These are phyloP conservation scores for Saccopteryx bilineata DNA, from an alignment of 2,113 vertebrate genomes.

Conservation along the genomic window DNA sequence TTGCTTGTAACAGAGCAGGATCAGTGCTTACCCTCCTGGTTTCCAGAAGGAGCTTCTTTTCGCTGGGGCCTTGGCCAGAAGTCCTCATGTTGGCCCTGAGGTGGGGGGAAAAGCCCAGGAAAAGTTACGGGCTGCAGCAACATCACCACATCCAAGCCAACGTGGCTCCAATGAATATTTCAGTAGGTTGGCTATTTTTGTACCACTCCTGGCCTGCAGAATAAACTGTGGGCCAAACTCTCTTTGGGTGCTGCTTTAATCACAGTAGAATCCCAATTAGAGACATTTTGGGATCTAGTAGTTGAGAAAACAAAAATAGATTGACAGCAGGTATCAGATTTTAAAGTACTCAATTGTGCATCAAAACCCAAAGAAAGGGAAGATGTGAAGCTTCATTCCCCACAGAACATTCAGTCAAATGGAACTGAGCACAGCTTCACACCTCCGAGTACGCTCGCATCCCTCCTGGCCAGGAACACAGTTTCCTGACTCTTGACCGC, in stretches of 20 bases:
- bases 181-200: conserved; percentile 80
- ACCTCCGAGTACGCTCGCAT: not conserved
- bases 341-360: conserved; percentile 3
- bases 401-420: not conserved
- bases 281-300: conserved; percentile 25
- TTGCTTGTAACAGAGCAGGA: not conserved
- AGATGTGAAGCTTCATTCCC: not conserved
- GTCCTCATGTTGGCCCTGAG: conserved; percentile 61
- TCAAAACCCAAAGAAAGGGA: conserved; percentile 45
- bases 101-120: conserved; percentile 63
- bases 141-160: conserved; percentile 76
- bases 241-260: conserved; percentile 70
- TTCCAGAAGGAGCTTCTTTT: conserved; percentile 51
- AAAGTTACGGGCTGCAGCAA: conserved; percentile 66
- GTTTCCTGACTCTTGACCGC: not conserved
- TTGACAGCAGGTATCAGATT: conserved; percentile 8
- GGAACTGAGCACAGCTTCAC: conserved; percentile 25
- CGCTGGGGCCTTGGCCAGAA: conserved; percentile 32
- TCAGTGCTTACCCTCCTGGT: conserved; percentile 67
- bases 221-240: conserved; percentile 75
- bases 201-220: conserved; percentile 62
- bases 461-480: not conserved
- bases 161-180: conserved; percentile 79
- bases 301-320: conserved; percentile 47
- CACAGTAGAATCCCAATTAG: conserved; percentile 55